Percentiles rank a stretch among this genome's conserved stretches.
phyloP scores from a whole-genome alignment of 2,888 invertebrate genomes.

The Mesopsocus fuscifrons region DNA sequence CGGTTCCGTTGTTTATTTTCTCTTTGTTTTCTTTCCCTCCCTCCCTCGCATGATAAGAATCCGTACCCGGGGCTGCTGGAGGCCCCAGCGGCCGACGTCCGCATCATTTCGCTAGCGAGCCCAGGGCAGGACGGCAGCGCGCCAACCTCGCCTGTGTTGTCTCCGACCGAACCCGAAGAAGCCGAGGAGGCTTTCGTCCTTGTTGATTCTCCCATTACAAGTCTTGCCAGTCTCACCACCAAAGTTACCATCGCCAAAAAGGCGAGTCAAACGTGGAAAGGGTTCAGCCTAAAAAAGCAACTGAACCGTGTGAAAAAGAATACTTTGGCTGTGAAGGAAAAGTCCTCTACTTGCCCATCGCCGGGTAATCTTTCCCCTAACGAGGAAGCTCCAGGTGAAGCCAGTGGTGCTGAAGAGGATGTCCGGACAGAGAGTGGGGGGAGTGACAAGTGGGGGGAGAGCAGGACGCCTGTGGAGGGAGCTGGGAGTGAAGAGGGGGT shows the following conservation, averaged over 20 bases:
- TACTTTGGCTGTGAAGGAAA: slow-evolving; percentile 31
- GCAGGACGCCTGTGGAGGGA: background rate
- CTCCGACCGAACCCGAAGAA: slow-evolving; percentile 16
- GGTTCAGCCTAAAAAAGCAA: slow-evolving; percentile 63
- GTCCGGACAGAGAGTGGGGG: background rate
- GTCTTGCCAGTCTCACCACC: background rate
- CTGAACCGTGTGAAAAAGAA: slow-evolving; percentile 55
- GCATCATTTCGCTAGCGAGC: slow-evolving; percentile 14
- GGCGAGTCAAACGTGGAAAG: slow-evolving; percentile 37
- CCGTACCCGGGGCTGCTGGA: slow-evolving; percentile 6
- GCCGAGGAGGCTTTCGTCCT: slow-evolving; percentile 17
- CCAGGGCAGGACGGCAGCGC: slow-evolving; percentile 10
- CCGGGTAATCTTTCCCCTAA: slow-evolving; percentile 23
- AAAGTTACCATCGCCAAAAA: slow-evolving; percentile 4
- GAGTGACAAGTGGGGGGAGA: background rate
- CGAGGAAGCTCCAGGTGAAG: background rate
- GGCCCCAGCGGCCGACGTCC: slow-evolving; percentile 12
- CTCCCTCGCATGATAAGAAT: slow-evolving; percentile 11
- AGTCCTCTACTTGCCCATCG: slow-evolving; percentile 23
- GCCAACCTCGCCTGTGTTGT: slow-evolving; percentile 13
- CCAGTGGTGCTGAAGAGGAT: background rate
- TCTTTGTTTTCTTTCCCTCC: background rate
- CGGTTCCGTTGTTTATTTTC: background rate
- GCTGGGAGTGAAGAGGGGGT: background rate
- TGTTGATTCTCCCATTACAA: slow-evolving; percentile 10